A percentile compares a stretch with the other conserved stretches of the same genome.
Evolutionary conservation across 2,888 invertebrate genomes (phyloP).

Genomic region (Aricia artaxerxes): DNA sequence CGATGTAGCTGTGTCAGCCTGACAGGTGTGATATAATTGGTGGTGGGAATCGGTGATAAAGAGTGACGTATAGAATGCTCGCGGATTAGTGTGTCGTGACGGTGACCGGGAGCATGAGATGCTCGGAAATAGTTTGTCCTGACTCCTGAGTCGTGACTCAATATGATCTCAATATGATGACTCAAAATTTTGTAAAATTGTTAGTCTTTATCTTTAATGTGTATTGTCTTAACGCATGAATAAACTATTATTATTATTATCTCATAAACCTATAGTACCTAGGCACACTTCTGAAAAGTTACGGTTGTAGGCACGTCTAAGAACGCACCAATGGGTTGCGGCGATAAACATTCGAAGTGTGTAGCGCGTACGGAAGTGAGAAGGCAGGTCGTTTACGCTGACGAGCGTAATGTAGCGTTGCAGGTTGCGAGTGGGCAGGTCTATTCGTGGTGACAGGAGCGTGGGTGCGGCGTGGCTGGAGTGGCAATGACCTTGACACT

Average conservation of each 20-base stretch:
- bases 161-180: background rate
- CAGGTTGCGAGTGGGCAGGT: constrained; percentile 72
- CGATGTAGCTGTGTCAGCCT: too few relatives aligned
- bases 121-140: background rate
- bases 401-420: constrained; percentile 53
- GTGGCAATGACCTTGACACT: constrained; percentile 81
- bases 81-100: background rate
- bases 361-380: constrained; percentile 1
- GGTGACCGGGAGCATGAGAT: background rate
- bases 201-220: too few relatives aligned
- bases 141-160: background rate
- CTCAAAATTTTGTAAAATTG: too few relatives aligned
- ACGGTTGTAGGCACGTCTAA: background rate
- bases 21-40: background rate
- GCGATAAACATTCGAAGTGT: background rate
- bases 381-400: constrained; percentile 22
- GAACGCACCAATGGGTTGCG: background rate
- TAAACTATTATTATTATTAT: too few relatives aligned
- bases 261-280: background rate
- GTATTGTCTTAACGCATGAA: too few relatives aligned
- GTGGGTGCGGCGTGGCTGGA: constrained; percentile 80
- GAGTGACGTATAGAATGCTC: background rate
- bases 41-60: background rate
- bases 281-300: background rate
- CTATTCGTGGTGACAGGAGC: constrained; percentile 80